Percentiles rank a stretch among this genome's conserved stretches.
Evolutionary conservation across 2,797 vertebrate species (phyloP).

Genomic region (Parambassis ranga): DNA sequence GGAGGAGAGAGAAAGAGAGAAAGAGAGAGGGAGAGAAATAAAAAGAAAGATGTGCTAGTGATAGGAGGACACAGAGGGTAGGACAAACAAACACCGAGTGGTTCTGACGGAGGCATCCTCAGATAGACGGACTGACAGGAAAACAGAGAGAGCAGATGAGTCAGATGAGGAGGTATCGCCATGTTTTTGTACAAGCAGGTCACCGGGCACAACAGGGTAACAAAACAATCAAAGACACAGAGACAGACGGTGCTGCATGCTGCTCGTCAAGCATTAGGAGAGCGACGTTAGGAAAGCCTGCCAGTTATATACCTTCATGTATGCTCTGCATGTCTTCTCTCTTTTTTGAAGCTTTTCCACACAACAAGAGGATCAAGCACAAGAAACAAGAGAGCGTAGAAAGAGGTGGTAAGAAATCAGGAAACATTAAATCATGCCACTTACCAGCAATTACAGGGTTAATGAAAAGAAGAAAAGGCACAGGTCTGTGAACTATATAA

Average conservation of each 20-base stretch:
- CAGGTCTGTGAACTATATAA: slow-evolving; percentile 37
- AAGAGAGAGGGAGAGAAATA: too few species aligned
- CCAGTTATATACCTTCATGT: slow-evolving; percentile 96
- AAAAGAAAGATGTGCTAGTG: slow-evolving; percentile 43
- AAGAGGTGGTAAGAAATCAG: slow-evolving; percentile 57
- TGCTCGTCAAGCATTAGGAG: slow-evolving; percentile 80
- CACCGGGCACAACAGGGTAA: slow-evolving; percentile 49
- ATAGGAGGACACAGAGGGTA: slow-evolving; percentile 29
- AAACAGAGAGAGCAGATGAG: slow-evolving; percentile 57
- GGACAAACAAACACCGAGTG: slow-evolving; percentile 31
- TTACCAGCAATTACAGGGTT: slow-evolving; percentile 57
- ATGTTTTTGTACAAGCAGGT: slow-evolving; percentile 46
- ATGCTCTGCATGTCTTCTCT: slow-evolving; percentile 99
- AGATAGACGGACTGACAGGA: slow-evolving; percentile 50
- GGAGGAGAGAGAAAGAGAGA: slow-evolving; percentile 17
- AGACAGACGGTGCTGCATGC: slow-evolving; percentile 74
- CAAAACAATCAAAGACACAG: slow-evolving; percentile 58
- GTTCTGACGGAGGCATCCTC: slow-evolving; percentile 38
- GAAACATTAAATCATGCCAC: slow-evolving; percentile 59
- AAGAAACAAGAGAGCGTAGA: slow-evolving; percentile 64
- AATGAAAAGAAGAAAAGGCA: slow-evolving; percentile 42
- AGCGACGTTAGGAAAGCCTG: slow-evolving; percentile 78
- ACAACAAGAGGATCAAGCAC: slow-evolving; percentile 66
- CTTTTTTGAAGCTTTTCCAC: slow-evolving; percentile 97
- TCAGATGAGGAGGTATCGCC: slow-evolving; percentile 51